Evolutionary conservation across 2,888 invertebrate species (phyloP), one percentile per base, ranked within the genome.

Genomic region (Cantharis lateralis): DNA sequence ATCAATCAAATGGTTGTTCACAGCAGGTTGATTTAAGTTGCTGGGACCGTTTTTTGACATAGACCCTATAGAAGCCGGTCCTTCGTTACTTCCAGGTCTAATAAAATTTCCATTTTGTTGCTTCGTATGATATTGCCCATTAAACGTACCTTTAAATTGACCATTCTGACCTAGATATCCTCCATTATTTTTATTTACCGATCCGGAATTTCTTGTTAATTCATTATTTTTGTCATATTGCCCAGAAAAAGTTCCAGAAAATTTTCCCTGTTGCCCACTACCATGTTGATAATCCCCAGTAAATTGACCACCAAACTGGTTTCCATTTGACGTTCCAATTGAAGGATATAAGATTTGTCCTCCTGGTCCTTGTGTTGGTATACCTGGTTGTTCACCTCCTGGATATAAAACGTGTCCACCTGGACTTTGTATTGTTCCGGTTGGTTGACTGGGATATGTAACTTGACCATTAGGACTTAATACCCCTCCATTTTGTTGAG

Each of bases 91-190:
- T 74, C 75, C 75, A n/a, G 71, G 75, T 24, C 68, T 69, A 68
- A 28, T 62, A 75, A 71, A 75, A 71, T 68, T 68, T 26, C 64
- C 64, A 20, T 66, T 66, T 20, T 24, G 64, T 10, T 66, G 64
- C 10, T 20, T 66, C 9, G 64, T 7, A 79, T 81, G 81, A 75
- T 83, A 84, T 73, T 82, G 81, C 9, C 85, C 85, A 7, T 83
- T 78, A 81, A 85, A 85, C 15, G 80, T 78, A 9, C 85, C 85
- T 20, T 82, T 81, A 80, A 85, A 85, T 76, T 80, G 77, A 1
- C 85, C 85, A 24, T 81, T 75, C 15, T 82, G 81, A 9, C 9
- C 9, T 48, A 68, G 68, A 20, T 82, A 75, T 61, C 77, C 79
- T 71, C 15, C 9, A 11, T 13, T 15, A 15, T 66, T 48, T 68